These are phyloP conservation scores for Formica selysi DNA, from an alignment of 1,140 invertebrate genomes.

Conservation along the genomic window DNA sequence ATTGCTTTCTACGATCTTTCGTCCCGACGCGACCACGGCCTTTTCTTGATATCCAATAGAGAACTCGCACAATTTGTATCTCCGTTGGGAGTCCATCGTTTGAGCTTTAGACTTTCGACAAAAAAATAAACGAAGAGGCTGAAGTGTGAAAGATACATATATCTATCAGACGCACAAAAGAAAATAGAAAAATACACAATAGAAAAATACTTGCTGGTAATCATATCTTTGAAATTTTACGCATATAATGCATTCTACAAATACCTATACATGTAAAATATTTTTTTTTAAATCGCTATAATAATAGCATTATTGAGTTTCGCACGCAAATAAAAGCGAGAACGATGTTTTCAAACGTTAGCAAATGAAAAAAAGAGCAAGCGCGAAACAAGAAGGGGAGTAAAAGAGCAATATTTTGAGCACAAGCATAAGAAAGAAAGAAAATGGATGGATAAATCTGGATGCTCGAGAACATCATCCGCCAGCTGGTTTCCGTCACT, in stretches of 20 bases:
- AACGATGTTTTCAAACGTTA: constrained; percentile 8
- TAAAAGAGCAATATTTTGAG: constrained; percentile 64
- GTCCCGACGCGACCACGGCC: background rate
- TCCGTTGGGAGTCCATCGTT: constrained; percentile 12
- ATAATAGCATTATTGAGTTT: background rate
- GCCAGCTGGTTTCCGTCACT: constrained; percentile 83
- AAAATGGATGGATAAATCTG: constrained; percentile 77
- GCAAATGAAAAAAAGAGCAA: constrained; percentile 11
- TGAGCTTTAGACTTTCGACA: constrained; percentile 27
- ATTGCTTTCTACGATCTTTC: constrained; percentile 28
- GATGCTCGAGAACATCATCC: constrained; percentile 74
- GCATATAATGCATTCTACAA: background rate
- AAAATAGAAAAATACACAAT: background rate
- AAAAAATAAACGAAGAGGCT: background rate
- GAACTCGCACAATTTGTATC: constrained; percentile 57
- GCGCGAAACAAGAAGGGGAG: constrained; percentile 23
- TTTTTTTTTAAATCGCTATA: background rate
- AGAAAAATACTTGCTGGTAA: background rate
- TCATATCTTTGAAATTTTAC: background rate
- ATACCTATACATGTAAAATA: background rate
- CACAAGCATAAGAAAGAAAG: constrained; percentile 70
- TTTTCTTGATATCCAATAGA: constrained; percentile 29
- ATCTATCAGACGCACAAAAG: background rate
- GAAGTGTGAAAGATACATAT: background rate
- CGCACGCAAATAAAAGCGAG: background rate